Evolutionary conservation across 2,113 vertebrate species (phyloP).

Genomic region (Cacatua alba): DNA sequence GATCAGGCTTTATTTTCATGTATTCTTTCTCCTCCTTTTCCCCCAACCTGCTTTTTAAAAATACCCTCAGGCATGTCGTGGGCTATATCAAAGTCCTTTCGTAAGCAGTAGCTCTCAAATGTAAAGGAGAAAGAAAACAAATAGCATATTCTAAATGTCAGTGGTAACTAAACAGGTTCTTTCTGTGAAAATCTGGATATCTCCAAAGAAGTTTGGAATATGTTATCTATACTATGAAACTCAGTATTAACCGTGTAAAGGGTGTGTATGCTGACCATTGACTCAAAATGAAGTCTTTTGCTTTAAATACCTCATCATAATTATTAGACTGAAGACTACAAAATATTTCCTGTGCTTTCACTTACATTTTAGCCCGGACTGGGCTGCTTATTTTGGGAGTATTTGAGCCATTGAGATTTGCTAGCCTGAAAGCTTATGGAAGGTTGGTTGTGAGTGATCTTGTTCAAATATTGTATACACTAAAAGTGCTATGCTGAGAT

Average conservation of each 20-base stretch:
- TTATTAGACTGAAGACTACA: not conserved
- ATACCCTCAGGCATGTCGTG: not conserved
- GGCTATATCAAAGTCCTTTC: not conserved
- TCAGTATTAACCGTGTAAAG: not conserved
- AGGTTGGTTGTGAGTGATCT: not conserved
- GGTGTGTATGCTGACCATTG: not conserved
- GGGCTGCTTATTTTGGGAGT: not conserved
- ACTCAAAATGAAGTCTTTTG: not conserved
- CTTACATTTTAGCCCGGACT: not conserved
- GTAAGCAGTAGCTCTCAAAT: slow-evolving; percentile 12
- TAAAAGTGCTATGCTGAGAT: not conserved
- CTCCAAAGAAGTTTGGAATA: not conserved
- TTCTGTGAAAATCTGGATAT: not conserved
- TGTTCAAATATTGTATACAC: not conserved
- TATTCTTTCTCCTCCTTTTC: not conserved
- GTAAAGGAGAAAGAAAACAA: not conserved
- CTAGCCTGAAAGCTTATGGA: not conserved
- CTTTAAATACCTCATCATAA: not conserved
- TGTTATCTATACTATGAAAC: not conserved
- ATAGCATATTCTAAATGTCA: not conserved
- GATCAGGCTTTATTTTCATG: slow-evolving; percentile 24
- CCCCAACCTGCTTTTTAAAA: not conserved
- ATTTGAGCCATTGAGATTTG: not conserved
- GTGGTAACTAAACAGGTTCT: not conserved
- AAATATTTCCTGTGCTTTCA: not conserved